These are phyloP conservation scores for Aplodontia rufa DNA, from an alignment of 2,113 vertebrate species.

Conservation along the genomic window DNA sequence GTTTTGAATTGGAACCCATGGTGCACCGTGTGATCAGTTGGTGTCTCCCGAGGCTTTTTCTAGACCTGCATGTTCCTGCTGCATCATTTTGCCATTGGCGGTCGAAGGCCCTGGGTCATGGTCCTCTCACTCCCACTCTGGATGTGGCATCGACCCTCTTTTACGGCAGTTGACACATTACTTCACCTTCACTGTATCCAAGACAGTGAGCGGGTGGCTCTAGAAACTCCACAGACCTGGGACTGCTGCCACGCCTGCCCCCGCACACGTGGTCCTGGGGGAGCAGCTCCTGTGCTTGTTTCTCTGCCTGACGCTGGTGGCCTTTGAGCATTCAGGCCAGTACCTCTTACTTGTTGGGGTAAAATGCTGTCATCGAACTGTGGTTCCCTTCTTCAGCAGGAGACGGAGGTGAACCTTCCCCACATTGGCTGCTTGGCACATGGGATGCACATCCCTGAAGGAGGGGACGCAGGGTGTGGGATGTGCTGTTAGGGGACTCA, in stretches of 20 bases:
- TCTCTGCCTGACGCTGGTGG: not conserved
- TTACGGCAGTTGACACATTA: not conserved
- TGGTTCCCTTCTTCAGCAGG: too few relatives aligned
- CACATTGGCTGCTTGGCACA: not conserved
- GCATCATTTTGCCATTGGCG: not conserved
- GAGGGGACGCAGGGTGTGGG: not conserved
- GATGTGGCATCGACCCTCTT: not conserved
- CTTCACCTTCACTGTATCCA: not conserved
- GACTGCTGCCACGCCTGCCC: not conserved
- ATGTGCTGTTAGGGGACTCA: not conserved
- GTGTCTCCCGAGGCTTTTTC: too few relatives aligned
- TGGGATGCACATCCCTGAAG: not conserved
- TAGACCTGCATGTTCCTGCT: not conserved
- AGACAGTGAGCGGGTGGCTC: too few relatives aligned
- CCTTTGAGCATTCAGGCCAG: too few relatives aligned
- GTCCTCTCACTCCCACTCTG: not conserved
- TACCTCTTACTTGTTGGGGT: too few relatives aligned
- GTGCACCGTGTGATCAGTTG: too few relatives aligned
- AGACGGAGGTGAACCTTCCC: not conserved
- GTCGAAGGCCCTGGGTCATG: not conserved
- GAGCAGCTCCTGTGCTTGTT: too few relatives aligned
- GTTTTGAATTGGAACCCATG: not conserved
- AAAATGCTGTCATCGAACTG: too few relatives aligned
- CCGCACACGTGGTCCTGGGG: too few relatives aligned
- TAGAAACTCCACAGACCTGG: not conserved